These are phyloP conservation scores for Corythornis vintsioides DNA, from an alignment of 2,113 vertebrate species.

Conservation along the genomic window DNA sequence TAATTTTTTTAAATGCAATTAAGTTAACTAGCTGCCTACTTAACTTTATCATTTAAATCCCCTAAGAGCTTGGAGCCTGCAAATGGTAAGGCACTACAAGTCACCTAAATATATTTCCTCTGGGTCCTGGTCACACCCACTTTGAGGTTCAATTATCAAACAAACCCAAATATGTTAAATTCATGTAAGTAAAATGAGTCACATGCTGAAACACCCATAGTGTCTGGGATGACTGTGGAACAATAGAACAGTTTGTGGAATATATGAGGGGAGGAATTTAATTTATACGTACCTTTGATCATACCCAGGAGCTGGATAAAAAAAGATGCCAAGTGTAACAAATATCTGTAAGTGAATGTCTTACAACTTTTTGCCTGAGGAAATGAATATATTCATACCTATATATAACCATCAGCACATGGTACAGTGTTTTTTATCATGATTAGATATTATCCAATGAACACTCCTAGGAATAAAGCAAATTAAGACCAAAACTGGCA, in stretches of 20 bases:
- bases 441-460: neutral
- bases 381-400: neutral
- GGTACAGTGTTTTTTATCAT: neutral
- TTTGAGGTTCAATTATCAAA: neutral
- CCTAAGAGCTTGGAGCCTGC: neutral
- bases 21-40: slow-evolving; percentile 21
- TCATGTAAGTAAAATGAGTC: neutral
- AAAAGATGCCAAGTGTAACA: neutral
- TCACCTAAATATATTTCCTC: neutral
- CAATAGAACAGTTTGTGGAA: neutral
- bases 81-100: neutral
- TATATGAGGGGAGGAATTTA: neutral
- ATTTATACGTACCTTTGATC: neutral
- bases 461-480: neutral
- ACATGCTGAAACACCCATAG: neutral
- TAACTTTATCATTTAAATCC: neutral
- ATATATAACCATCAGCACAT: neutral
- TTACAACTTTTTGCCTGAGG: neutral
- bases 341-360: neutral
- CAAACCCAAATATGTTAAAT: neutral
- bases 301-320: neutral
- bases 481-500: neutral
- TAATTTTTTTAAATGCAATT: neutral
- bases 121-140: neutral
- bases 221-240: neutral